These are phyloP conservation scores for Tympanoctomys barrerae DNA, from an alignment of 2,797 vertebrate species.

Conservation along the genomic window DNA sequence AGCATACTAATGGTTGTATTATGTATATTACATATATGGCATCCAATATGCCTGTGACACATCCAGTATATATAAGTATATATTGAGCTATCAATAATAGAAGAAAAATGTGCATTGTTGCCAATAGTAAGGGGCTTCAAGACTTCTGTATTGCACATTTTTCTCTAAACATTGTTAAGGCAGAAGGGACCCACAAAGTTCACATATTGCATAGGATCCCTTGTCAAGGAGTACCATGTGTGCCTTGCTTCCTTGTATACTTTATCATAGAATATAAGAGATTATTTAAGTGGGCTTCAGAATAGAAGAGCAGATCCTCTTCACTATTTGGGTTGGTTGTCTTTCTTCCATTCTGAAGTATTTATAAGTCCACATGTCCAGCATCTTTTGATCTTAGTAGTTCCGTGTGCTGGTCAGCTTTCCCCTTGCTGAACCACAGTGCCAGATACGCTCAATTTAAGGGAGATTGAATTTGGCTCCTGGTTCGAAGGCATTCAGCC, in stretches of 20 bases:
- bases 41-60: background rate
- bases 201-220: background rate
- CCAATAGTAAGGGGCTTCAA: background rate
- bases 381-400: background rate
- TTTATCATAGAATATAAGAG: background rate
- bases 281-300: background rate
- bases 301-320: background rate
- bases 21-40: background rate
- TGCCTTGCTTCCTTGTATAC: background rate
- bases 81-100: background rate
- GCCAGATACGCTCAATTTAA: background rate
- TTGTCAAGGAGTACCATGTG: background rate
- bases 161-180: background rate
- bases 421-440: background rate
- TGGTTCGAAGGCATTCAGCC: background rate
- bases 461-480: background rate
- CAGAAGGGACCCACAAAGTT: background rate
- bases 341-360: background rate
- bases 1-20: background rate
- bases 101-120: background rate
- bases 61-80: background rate
- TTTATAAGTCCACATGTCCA: background rate
- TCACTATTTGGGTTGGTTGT: background rate
- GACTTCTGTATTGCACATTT: background rate
- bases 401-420: background rate